Conservation (phyloP, 64 coral and sea anemone genomes). For the Trachythela sp. region DNA sequence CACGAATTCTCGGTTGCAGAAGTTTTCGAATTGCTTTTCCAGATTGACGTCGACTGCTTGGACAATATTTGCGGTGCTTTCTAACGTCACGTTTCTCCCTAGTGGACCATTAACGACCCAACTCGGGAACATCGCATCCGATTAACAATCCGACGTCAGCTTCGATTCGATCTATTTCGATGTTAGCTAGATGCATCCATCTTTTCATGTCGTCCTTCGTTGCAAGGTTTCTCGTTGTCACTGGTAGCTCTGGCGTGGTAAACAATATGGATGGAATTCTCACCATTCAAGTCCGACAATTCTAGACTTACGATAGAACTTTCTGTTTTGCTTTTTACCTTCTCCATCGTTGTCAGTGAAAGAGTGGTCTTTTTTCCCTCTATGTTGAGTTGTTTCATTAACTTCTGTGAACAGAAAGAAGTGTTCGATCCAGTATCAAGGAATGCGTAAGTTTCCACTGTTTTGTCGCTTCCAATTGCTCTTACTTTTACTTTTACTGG, state of each 20-base stretch:
- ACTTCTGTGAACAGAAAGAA: constrained; percentile 16
- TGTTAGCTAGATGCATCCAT: not conserved
- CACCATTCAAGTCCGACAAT: constrained; percentile 27
- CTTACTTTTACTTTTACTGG: constrained; percentile 46
- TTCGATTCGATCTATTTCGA: not conserved
- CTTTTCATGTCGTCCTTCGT: constrained; percentile 6
- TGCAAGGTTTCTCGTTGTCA: constrained; percentile 17
- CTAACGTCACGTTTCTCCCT: not conserved
- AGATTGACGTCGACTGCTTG: constrained; percentile 4
- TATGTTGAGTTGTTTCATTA: not conserved
- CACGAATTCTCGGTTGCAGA: constrained; percentile 53
- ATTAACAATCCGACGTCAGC: not conserved
- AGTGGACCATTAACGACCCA: constrained; percentile 56
- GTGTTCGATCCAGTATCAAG: constrained; percentile 34
- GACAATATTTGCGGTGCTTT: constrained; percentile 25
- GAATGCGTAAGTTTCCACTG: constrained; percentile 16
- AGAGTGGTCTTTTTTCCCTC: not conserved
- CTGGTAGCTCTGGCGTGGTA: constrained; percentile 53
- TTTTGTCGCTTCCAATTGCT: not conserved
- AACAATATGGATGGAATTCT: constrained; percentile 46
- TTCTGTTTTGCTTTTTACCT: not conserved
- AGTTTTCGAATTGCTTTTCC: constrained; percentile 48
- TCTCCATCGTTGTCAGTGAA: constrained; percentile 29
- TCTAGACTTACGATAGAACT: constrained; percentile 23
- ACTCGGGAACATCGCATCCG: not conserved